Evolutionary conservation across 2,797 vertebrate species (phyloP).

Genomic region (Ambastaia sidthimunki): DNA sequence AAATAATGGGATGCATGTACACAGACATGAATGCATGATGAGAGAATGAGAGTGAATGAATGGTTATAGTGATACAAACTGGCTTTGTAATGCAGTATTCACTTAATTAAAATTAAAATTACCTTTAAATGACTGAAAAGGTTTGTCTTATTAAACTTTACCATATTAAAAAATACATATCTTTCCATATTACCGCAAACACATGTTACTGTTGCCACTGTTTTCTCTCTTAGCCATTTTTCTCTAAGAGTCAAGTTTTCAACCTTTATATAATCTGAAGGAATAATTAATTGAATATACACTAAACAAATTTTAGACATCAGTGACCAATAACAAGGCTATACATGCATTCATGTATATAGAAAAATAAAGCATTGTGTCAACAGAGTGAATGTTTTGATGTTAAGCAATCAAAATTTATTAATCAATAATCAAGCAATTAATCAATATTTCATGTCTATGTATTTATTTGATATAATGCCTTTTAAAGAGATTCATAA

Average conservation of each 20-base stretch:
- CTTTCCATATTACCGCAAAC: not conserved
- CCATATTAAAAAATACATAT: not conserved
- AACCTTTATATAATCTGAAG: not conserved
- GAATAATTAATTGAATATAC: not conserved
- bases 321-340: not conserved
- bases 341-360: too few relatives aligned
- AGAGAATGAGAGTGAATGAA: slow-evolving; percentile 65
- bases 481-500: too few relatives aligned
- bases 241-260: not conserved
- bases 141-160: slow-evolving; percentile 12
- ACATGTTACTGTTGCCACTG: not conserved
- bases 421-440: too few relatives aligned
- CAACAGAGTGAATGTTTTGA: too few relatives aligned
- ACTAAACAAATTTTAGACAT: not conserved
- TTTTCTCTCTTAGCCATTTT: not conserved
- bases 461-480: too few relatives aligned
- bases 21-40: slow-evolving; percentile 64
- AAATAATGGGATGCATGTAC: slow-evolving; percentile 48
- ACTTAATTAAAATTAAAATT: slow-evolving; percentile 74
- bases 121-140: slow-evolving; percentile 6
- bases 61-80: slow-evolving; percentile 26
- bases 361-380: too few relatives aligned
- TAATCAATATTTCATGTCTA: too few relatives aligned
- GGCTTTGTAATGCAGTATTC: slow-evolving; percentile 56
- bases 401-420: too few relatives aligned